Base-by-base conservation (phyloP, 2,888 invertebrate genomes). In the Meliscaeva auricollis region DNA sequence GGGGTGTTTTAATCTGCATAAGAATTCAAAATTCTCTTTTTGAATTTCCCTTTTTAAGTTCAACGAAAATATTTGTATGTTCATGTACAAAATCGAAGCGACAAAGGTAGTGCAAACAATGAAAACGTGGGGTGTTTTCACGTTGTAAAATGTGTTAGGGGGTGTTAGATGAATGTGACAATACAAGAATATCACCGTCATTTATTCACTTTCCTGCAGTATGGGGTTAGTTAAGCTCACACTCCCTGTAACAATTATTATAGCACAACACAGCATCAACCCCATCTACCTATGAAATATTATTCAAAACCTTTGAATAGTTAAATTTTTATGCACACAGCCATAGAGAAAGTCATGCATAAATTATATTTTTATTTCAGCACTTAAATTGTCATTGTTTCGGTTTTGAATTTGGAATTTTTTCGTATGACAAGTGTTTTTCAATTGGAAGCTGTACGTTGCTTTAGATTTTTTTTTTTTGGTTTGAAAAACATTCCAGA, bases 1-100 rank as follows among this genome's bases (percentile, higher is more conserved):
- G 41, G 44, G 69, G 50, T 68, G 17, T 73, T 73, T 72, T 68
- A 80, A 84, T 80, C 84, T 84, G 75, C 75, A 80, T 80, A 76
- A 80, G 72, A 80, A 84, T 84, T 84, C 60, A 54, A 72, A 76
- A 76, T 75, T 83, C 44, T 54, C 52, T 46, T 56, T 76, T 35
- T 17, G 30, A 58, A 64, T 64, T 50, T n/a, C 62, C 52, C 20
- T 52, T 44, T 64, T 74, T n/a, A 62, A 44, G 56, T 52, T 26
- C 4, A 38, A 38, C 11, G 11, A 7, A 9, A 38, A 26, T 26
- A 26, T 4, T 2, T 3, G 4, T 26, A 26, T 3, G 26, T 26
- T 3, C 26, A n/a, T n/a, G n/a, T n/a, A 38, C 4, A 13, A 38
- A 2, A 38, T 11, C 38, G 11, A 50, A 46, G 32, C 3, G 5